Evolutionary conservation across 2,888 invertebrate genomes (phyloP), one percentile per base, ranked within the genome.

Genomic region (Tridacna gigas): DNA sequence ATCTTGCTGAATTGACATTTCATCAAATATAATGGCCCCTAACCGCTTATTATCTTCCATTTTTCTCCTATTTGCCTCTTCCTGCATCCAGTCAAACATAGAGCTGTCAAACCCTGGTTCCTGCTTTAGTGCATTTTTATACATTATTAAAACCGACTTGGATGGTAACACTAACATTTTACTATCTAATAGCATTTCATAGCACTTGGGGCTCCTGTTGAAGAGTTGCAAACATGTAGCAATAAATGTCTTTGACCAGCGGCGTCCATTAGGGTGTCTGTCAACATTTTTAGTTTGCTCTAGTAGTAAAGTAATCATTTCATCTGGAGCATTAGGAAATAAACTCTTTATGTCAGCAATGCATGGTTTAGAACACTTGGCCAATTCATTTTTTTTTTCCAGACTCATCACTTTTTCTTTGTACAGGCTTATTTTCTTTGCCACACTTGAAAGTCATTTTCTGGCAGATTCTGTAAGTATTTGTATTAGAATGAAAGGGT

Each of bases 231-330:
- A 69, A 2, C 5, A 26, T 20, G 37, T 69, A 37, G 67, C 28
- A 5, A 69, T 69, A 37, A 69, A 69, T 2, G 11, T 37, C 45
- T 69, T 69, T 2, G 67, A 69, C 28, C 37, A 69, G 4, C 67
- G 67, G 13, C 37, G 11, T 37, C 67, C 67, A 15, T 73, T 73
- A 20, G 73, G 73, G 7, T 48, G 73, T 48, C 73, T 73, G 25
- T n/a, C 48, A 47, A 73, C 73, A 73, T 73, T 47, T 48, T 51
- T 73, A 7, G 73, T 51, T 48, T 73, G 73, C 26, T 73, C 73
- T n/a, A 48, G 9, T 11, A 73, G 26, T 11, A 73, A 15, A 13
- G 9, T 7, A 22, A 73, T 48, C 73, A 73, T 73, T n/a, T 73
- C 73, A 15, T 47, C 9, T 22, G 73, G 73, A 25, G 73, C 73